Percentiles rank a stretch among this genome's conserved stretches.
These are phyloP conservation scores for Pagrus major DNA, from an alignment of 2,113 vertebrate genomes.

Conservation along the genomic window DNA sequence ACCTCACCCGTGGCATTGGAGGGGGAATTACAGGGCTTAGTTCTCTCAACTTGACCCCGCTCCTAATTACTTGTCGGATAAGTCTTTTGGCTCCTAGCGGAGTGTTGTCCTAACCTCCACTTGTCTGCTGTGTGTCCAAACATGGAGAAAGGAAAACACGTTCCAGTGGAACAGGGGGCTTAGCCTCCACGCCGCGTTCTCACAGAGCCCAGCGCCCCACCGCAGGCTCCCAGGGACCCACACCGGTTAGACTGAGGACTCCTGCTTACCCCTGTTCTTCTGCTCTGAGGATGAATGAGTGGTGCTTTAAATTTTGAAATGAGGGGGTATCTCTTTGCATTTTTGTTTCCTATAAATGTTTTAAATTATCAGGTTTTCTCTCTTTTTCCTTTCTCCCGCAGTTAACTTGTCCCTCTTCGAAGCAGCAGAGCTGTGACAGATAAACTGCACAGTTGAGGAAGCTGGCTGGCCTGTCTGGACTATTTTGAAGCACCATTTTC, in stretches of 20 bases:
- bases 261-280: constrained; percentile 5
- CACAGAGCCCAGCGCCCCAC: constrained; percentile 68
- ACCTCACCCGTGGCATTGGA: constrained; percentile 74
- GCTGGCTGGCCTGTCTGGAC: constrained; percentile 4
- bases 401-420: neutral
- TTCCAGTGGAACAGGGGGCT: constrained; percentile 72
- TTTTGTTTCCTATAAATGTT: constrained; percentile 6
- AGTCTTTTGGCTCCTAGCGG: constrained; percentile 80
- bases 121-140: constrained; percentile 84
- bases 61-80: constrained; percentile 85
- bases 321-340: neutral
- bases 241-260: constrained; percentile 48
- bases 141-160: constrained; percentile 82
- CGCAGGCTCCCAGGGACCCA: constrained; percentile 48
- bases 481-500: constrained; percentile 4
- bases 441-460: neutral
- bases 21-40: constrained; percentile 82
- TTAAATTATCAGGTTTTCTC: neutral
- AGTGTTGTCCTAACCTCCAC: constrained; percentile 85
- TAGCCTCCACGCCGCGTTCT: constrained; percentile 73
- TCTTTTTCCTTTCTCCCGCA: neutral
- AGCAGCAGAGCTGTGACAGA: neutral
- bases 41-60: constrained; percentile 83
- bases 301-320: constrained; percentile 8
- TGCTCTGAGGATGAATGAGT: constrained; percentile 13